Conservation (phyloP, 2,797 vertebrate species). For the Sciurus vulgaris region DNA sequence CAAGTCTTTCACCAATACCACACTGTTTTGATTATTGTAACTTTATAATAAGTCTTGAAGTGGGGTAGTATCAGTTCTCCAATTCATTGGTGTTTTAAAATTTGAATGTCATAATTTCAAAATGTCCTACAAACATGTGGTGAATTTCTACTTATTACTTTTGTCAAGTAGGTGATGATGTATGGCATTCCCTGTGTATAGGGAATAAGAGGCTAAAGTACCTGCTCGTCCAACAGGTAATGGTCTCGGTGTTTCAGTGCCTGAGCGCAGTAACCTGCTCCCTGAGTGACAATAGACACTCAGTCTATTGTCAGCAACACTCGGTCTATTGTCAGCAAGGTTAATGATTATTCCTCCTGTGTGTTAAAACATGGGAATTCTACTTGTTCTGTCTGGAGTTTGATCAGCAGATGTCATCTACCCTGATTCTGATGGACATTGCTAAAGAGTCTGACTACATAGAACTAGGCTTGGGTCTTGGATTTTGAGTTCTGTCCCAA, state of each 20-base stretch:
- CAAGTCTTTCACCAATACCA: not conserved
- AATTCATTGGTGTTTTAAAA: not conserved
- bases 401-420: not conserved
- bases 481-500: not conserved
- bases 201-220: not conserved
- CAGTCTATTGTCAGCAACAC: not conserved
- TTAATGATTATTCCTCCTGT: not conserved
- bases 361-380: not conserved
- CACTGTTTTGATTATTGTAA: not conserved
- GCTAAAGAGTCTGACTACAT: not conserved
- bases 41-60: not conserved
- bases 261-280: not conserved
- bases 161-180: not conserved
- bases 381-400: not conserved
- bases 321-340: not conserved
- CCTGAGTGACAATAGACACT: too few relatives aligned
- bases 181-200: not conserved
- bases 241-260: not conserved
- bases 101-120: conserved; percentile 14
- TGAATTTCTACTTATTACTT: not conserved
- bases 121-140: not conserved
- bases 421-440: not conserved
- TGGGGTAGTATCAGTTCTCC: not conserved
- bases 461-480: not conserved
- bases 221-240: not conserved